phyloP scores from a whole-genome alignment of 2,888 invertebrate species.

The Alentia gelatinosa region DNA sequence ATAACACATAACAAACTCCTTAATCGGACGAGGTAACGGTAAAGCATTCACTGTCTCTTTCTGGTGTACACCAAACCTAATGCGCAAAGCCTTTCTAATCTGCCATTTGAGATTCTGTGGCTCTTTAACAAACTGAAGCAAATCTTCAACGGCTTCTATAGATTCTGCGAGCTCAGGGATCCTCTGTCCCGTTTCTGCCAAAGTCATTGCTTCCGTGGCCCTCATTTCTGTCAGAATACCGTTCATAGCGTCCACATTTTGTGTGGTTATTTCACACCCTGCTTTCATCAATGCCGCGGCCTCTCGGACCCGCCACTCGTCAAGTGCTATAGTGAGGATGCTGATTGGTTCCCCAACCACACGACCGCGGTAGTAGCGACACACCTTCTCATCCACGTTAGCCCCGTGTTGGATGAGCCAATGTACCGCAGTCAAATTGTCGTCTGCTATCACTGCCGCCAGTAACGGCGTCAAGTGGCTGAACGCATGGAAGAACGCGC shows the following conservation, averaged over 20 bases:
- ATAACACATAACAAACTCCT: background rate
- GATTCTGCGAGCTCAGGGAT: background rate
- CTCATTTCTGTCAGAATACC: background rate
- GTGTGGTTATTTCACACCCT: background rate
- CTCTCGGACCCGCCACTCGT: background rate
- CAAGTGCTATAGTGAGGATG: background rate
- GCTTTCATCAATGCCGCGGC: background rate
- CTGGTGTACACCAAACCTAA: background rate
- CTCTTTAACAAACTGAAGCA: background rate
- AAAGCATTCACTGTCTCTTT: background rate
- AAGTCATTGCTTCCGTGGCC: background rate
- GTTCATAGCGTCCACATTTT: background rate
- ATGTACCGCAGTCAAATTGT: background rate
- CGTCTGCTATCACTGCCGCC: background rate
- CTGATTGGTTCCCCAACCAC: background rate
- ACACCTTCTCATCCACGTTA: background rate
- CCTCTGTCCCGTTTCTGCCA: background rate
- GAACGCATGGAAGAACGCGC: background rate
- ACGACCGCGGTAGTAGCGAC: background rate
- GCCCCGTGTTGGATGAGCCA: background rate
- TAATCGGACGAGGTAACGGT: background rate
- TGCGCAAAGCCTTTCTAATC: background rate
- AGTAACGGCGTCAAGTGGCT: background rate
- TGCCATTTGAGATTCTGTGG: background rate
- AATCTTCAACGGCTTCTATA: background rate